Conservation (phyloP, 2,888 invertebrate species). For the Amiota minor region DNA sequence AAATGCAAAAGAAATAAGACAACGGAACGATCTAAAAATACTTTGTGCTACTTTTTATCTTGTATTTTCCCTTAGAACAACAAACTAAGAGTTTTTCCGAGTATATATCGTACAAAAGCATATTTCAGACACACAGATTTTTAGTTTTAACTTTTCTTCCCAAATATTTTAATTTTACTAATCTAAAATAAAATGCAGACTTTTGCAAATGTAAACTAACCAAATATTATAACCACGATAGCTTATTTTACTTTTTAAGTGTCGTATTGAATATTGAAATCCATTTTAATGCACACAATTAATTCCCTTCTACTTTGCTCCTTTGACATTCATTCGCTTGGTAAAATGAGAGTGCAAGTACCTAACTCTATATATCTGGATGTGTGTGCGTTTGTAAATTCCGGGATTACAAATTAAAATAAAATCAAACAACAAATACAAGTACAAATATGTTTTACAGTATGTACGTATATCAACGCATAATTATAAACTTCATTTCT, state of each 20-base stretch:
- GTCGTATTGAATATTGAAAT: constrained; percentile 43
- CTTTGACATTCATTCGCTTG: constrained; percentile 39
- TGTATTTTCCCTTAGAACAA: not conserved
- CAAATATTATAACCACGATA: constrained; percentile 2
- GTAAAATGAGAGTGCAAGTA: too few species aligned
- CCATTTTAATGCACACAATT: constrained; percentile 64
- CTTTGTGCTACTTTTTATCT: constrained; percentile 3
- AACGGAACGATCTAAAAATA: not conserved
- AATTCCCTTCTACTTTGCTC: constrained; percentile 65
- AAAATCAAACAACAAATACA: constrained; percentile 15
- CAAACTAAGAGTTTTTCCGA: too few species aligned
- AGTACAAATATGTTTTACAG: not conserved
- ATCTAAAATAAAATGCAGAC: constrained; percentile 47
- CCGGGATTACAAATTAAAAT: constrained; percentile 31
- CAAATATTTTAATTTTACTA: not conserved
- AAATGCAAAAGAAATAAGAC: not conserved
- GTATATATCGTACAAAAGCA: too few species aligned
- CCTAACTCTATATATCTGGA: too few species aligned
- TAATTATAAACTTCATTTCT: not conserved
- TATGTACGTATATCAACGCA: constrained; percentile 3
- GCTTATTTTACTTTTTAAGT: constrained; percentile 25
- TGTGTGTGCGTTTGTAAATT: constrained; percentile 24
- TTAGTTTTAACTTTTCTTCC: too few species aligned
- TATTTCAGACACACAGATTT: too few species aligned
- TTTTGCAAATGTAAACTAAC: constrained; percentile 11